phyloP scores from a whole-genome alignment of 2,113 vertebrate species.

The Pipa parva region DNA sequence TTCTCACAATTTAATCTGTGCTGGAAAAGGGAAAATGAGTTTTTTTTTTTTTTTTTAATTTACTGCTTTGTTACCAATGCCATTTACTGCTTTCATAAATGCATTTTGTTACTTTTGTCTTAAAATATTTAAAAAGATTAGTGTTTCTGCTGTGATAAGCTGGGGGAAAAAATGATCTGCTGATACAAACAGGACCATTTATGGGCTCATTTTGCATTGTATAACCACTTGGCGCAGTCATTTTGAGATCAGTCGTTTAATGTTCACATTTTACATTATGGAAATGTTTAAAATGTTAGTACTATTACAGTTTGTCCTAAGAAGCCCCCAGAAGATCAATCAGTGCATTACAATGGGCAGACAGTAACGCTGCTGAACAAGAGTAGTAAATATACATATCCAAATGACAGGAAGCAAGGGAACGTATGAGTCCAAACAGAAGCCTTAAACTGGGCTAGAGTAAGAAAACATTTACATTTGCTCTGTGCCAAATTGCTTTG shows the following conservation, averaged over 20 bases:
- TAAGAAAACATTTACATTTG: constrained; percentile 29
- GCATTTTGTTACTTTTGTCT: background rate
- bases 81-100: background rate
- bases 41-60: background rate
- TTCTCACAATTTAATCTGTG: background rate
- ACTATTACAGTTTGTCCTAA: constrained; percentile 20
- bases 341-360: constrained; percentile 22
- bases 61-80: background rate
- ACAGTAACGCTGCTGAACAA: constrained; percentile 24
- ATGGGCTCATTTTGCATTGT: constrained; percentile 23
- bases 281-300: constrained; percentile 14
- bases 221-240: constrained; percentile 8
- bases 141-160: background rate
- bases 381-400: constrained; percentile 15
- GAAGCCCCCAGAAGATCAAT: constrained; percentile 30
- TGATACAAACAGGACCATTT: constrained; percentile 14
- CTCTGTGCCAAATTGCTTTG: constrained; percentile 49
- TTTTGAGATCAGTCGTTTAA: constrained; percentile 15
- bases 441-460: constrained; percentile 16
- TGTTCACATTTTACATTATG: constrained; percentile 22
- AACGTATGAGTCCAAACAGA: constrained; percentile 19
- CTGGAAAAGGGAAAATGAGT: background rate
- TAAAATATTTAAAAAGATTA: background rate
- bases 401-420: constrained; percentile 4
- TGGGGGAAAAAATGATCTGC: background rate